A percentile compares a stretch with the other conserved stretches of the same genome.
These are phyloP conservation scores for Diogma glabrata DNA, from an alignment of 2,888 invertebrate genomes.

Conservation along the genomic window DNA sequence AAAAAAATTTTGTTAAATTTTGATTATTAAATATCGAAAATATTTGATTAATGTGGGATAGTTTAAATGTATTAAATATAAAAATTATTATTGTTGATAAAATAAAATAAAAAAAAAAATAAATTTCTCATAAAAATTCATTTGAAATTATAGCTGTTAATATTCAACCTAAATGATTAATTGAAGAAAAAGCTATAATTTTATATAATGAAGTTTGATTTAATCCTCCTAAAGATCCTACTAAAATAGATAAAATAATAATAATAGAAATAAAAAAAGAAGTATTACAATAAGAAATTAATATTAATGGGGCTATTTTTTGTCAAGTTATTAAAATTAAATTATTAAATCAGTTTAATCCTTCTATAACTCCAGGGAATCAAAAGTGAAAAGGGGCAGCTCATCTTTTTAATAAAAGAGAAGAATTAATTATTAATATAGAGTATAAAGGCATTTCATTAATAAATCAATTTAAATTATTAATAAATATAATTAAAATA, in stretches of 20 bases:
- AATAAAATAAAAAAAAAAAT: constrained; percentile 32
- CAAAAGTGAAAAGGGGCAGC: constrained; percentile 47
- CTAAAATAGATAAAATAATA: constrained; percentile 38
- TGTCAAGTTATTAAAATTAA: too few species aligned
- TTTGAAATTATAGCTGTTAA: background rate
- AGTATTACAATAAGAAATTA: constrained; percentile 40
- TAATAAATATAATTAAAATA: background rate
- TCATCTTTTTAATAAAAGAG: constrained; percentile 43
- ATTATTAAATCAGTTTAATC: background rate
- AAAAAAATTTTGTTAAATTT: constrained; percentile 38
- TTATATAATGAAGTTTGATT: background rate
- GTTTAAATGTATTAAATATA: constrained; percentile 39
- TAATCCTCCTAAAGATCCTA: constrained; percentile 36
- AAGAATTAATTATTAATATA: constrained; percentile 36
- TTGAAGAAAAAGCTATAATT: too few species aligned
- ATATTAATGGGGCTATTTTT: constrained; percentile 50
- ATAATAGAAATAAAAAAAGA: constrained; percentile 36
- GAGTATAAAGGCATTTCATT: too few species aligned
- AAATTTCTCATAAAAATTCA: background rate
- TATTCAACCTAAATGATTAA: too few species aligned
- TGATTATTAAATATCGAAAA: constrained; percentile 33
- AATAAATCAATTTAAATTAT: background rate
- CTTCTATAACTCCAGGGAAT: constrained; percentile 37
- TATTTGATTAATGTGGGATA: constrained; percentile 42
- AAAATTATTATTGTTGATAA: constrained; percentile 37